A percentile compares a stretch with the other conserved stretches of the same genome.
Evolutionary conservation across 2,113 vertebrate species (phyloP).

Genomic region (Odocoileus hemionus): DNA sequence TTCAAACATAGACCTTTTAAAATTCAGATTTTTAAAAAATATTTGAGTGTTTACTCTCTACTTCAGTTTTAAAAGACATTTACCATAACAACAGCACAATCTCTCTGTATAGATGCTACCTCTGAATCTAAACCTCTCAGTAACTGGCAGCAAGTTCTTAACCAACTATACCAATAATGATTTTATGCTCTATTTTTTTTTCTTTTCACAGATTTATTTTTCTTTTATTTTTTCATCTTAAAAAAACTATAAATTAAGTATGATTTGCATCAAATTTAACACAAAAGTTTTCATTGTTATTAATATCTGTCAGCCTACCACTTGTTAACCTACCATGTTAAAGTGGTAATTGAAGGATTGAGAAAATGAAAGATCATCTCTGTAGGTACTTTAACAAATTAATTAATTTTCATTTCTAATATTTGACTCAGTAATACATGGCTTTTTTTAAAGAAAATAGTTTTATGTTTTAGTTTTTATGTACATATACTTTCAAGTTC

Average conservation of each 20-base stretch:
- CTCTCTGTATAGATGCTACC: neutral
- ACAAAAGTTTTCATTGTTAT: conserved; percentile 60
- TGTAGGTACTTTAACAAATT: neutral
- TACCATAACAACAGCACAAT: neutral
- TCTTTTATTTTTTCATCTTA: neutral
- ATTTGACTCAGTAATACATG: neutral
- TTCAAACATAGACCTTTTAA: neutral
- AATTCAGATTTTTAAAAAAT: neutral
- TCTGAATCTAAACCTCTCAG: neutral
- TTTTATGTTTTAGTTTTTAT: neutral
- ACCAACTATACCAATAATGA: neutral
- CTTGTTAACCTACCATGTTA: conserved; percentile 59
- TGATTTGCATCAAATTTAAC: neutral
- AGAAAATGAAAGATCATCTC: neutral
- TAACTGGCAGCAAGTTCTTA: neutral
- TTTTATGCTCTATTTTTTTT: neutral
- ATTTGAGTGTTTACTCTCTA: neutral
- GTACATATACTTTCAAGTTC: neutral
- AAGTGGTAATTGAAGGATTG: conserved; percentile 47
- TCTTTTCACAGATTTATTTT: neutral
- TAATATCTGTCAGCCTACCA: conserved; percentile 58
- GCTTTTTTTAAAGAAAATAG: neutral
- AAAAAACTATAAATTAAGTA: accelerated
- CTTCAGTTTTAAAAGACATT: neutral
- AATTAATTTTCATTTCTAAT: neutral